Conservation (phyloP, 1,140 invertebrate genomes). For the Archegozetes longisetosus region DNA sequence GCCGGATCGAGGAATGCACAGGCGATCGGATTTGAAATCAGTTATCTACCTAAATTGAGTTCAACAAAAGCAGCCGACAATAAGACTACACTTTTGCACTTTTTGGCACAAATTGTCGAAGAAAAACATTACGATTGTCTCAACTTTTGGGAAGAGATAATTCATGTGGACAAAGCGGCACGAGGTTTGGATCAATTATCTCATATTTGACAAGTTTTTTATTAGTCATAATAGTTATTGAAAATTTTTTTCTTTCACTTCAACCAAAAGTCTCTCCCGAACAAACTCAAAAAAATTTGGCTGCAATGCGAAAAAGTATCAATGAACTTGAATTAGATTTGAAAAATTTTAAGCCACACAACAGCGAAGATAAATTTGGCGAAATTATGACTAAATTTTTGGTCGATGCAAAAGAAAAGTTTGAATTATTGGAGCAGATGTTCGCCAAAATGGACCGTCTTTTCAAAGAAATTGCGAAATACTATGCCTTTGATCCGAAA, state of each 20-base stretch:
- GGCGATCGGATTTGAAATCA: constrained; percentile 91
- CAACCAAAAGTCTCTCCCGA: constrained; percentile 40
- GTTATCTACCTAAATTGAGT: constrained; percentile 74
- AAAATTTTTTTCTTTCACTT: background rate
- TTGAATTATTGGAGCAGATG: constrained; percentile 77
- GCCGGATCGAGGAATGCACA: constrained; percentile 73
- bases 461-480: constrained; percentile 70
- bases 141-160: constrained; percentile 67
- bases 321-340: constrained; percentile 74
- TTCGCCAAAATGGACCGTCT: constrained; percentile 77
- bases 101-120: constrained; percentile 72
- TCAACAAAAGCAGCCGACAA: constrained; percentile 82
- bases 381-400: constrained; percentile 68
- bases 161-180: constrained; percentile 47
- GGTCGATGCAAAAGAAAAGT: constrained; percentile 61
- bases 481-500: constrained; percentile 76
- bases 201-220: background rate
- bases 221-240: background rate
- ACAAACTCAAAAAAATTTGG: constrained; percentile 61
- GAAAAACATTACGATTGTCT: constrained; percentile 68
- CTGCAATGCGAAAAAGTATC: constrained; percentile 69
- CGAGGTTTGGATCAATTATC: constrained; percentile 16
- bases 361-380: constrained; percentile 59
- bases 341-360: constrained; percentile 57
- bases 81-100: constrained; percentile 80